Evolutionary conservation across 2,113 vertebrate genomes (phyloP), one percentile per base, ranked within the genome.

Genomic region (Lichenostomus cassidix): DNA sequence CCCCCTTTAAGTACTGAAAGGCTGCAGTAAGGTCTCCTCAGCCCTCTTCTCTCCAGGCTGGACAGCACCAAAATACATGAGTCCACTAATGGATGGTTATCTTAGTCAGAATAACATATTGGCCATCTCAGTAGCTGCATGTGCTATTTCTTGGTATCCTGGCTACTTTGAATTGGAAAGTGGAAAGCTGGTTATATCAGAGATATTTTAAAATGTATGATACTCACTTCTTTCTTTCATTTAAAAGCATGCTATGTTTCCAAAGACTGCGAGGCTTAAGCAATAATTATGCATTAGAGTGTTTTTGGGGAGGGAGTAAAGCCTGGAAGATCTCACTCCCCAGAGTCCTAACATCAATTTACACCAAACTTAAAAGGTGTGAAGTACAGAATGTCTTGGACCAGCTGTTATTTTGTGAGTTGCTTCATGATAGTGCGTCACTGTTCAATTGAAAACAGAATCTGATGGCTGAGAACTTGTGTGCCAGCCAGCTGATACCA

Each of bases 91-190:
- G 60, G 59, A 59, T 35, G 42, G 50, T 31, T 46, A 10, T 56
- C 52, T 52, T 69, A n/a, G 2, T 84, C 44, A 46, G 59, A 76
- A 31, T 59, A 41, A 68, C 56, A 35, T 31, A 12, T 1, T 7
- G 46, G 39, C 52, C 55, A 7, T 75, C 50, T 88, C 60, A 59
- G 58, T 71, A 84, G 53, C 74, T 92, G 81, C 25, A 20, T 23
- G 12, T 1, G 1, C 67, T 67, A 1, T 87, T 87, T 82, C 37
- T 41, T 89, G 44, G 13, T 87, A 68, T 52, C 50, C 37, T 31
- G 24, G 24, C 68, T 75, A 41, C 71, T 87, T 81, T 94, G 64
- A 44, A 42, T 84, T 92, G 90, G 56, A 91, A 91, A 82, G 81
- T 52, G n/a, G 33, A 42, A 74, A 90, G 81, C 80, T 81, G 73